These are phyloP conservation scores for Erithacus rubecula DNA, from an alignment of 2,797 vertebrate species.

Conservation along the genomic window DNA sequence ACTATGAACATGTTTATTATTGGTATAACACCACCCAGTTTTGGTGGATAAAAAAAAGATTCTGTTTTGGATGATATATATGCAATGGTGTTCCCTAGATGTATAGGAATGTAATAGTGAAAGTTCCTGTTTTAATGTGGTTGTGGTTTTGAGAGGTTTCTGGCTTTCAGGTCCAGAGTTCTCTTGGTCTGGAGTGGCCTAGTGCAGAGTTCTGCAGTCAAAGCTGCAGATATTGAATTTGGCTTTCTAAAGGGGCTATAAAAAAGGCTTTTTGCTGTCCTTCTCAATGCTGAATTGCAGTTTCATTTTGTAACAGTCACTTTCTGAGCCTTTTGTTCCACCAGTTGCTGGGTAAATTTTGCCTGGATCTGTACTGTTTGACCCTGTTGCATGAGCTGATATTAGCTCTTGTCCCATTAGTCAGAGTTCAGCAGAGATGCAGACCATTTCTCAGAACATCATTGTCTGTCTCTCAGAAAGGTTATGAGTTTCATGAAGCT, in stretches of 20 bases:
- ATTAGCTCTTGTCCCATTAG: background rate
- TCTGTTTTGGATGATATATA: background rate
- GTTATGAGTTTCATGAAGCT: background rate
- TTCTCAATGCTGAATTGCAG: background rate
- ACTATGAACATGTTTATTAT: background rate
- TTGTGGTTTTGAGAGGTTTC: background rate
- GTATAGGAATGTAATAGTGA: background rate
- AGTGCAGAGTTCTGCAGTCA: background rate
- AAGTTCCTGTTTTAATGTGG: background rate
- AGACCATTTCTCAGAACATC: background rate
- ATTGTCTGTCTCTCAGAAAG: background rate
- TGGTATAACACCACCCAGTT: accelerated
- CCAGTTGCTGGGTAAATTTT: background rate
- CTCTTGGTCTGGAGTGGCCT: background rate
- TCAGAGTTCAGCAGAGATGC: background rate
- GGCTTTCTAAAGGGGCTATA: background rate
- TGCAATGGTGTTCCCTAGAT: background rate
- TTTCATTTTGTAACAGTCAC: background rate
- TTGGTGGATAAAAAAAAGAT: background rate
- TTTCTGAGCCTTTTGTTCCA: background rate
- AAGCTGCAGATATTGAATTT: accelerated
- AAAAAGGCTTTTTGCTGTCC: background rate
- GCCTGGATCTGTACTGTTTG: background rate
- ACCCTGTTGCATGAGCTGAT: background rate
- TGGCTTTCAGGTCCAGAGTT: background rate